Evolutionary conservation across 2,888 invertebrate genomes (phyloP).

Genomic region (Cheilosia urbana): DNA sequence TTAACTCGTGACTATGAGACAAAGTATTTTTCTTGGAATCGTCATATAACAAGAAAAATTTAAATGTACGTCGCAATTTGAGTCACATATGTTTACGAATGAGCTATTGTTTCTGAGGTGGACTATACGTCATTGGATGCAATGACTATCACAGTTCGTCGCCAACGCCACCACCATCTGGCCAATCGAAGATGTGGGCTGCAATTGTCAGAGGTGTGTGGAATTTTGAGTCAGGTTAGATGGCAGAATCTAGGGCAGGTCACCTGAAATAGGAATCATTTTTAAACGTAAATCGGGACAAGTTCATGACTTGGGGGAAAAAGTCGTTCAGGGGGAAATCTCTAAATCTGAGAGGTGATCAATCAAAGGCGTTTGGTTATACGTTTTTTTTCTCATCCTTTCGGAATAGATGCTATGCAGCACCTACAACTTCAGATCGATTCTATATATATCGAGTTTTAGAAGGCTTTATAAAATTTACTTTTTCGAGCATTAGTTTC

Average conservation of each 20-base stretch:
- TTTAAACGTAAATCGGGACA: slow-evolving; percentile 22
- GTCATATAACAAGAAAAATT: background rate
- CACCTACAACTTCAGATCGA: too few species aligned
- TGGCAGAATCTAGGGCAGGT: slow-evolving; percentile 34
- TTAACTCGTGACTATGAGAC: too few species aligned
- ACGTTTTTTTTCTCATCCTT: too few species aligned
- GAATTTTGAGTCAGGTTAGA: background rate
- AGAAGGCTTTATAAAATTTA: too few species aligned
- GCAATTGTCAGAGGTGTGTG: slow-evolving; percentile 30
- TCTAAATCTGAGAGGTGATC: too few species aligned
- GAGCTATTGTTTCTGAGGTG: slow-evolving; percentile 1
- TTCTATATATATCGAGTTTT: too few species aligned
- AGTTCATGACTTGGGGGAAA: background rate
- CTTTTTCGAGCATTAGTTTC: background rate
- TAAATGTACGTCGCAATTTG: slow-evolving; percentile 46
- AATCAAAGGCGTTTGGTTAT: too few species aligned
- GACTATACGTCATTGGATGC: slow-evolving; percentile 9
- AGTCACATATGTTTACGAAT: slow-evolving; percentile 3
- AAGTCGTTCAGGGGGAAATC: background rate
- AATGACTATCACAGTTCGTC: slow-evolving; percentile 6
- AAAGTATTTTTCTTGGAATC: too few species aligned
- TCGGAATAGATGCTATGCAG: too few species aligned
- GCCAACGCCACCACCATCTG: slow-evolving; percentile 1
- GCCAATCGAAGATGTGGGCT: background rate
- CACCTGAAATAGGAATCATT: slow-evolving; percentile 13